Base-by-base conservation (phyloP, 64 coral and sea anemone species). In the Anthopleura sola region DNA sequence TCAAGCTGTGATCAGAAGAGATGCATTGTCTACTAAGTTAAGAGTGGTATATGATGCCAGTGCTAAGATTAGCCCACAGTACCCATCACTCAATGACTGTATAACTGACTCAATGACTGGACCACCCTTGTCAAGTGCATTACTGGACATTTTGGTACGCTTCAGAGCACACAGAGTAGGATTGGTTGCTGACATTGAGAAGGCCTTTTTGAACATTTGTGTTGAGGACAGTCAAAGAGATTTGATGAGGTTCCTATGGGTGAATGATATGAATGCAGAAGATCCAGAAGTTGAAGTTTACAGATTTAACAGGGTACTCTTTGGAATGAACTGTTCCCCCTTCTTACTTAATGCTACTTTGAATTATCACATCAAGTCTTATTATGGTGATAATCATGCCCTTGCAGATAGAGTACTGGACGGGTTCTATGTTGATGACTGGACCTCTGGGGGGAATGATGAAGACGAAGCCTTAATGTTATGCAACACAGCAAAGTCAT, bases 391-490 rank as follows among this genome's bases (percentile, higher is more conserved):
- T 71, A 71, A 71, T 71, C 66, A 15, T 71, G 66, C 11, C 13
- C 66, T 71, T 36, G 66, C 66, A 34, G 28, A 71, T 28, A 71
- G 31, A 28, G 29, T 71, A 71, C 66, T 83, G 16, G 80, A 87
- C 10, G 47, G 85, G 2, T 88, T 92, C 26, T 88, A 88, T 17
- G 81, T 92, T 31, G 91, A 92, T 66, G 85, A 92, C 36, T 36
- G 89, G 26, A 87, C 64, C 15, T 64, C 83, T 28, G 68, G 68
- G 10, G 50, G 38, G 3, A 24, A 53, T 34, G 64, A 47, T 33
- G 2, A 78, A 17, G 78, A 75, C 0, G 92, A 90, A 49, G 60
- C 54, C 11, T 57, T 46, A 0, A 81, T 38, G 18, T 58, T 94
- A 48, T 87, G 86, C 18, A 11, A 80, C 47, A 94, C 81, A 40